Conservation (phyloP, 2,888 invertebrate species). For the Cerastis rubricosa region DNA sequence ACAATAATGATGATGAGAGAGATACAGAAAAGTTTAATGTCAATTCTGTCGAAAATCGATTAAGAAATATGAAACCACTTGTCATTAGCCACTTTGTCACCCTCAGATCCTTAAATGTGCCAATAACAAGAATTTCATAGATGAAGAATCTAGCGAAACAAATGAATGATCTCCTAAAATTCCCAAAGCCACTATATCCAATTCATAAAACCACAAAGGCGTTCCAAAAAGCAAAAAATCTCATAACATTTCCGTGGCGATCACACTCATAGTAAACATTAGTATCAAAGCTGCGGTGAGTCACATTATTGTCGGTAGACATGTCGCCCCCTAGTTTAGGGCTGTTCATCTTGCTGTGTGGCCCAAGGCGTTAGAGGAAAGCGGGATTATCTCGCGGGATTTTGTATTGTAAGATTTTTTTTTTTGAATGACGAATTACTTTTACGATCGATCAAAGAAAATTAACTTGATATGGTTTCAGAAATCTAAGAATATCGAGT, state of each 20-base stretch:
- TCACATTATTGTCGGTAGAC: slow-evolving; percentile 76
- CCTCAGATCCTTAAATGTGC: background rate
- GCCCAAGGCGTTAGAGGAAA: slow-evolving; percentile 53
- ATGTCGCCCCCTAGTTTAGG: slow-evolving; percentile 75
- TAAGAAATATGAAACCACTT: background rate
- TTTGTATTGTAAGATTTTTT: too few species aligned
- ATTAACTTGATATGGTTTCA: background rate
- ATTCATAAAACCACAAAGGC: slow-evolving; percentile 30
- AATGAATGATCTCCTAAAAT: slow-evolving; percentile 1
- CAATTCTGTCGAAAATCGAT: background rate
- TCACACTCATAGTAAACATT: slow-evolving; percentile 69
- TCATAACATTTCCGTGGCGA: slow-evolving; percentile 59
- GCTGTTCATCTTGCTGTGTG: slow-evolving; percentile 67
- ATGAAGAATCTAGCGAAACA: background rate
- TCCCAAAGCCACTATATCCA: slow-evolving; percentile 25
- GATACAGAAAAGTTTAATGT: background rate
- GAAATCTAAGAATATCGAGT: background rate
- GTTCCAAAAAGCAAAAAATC: slow-evolving; percentile 40
- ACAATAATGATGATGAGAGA: background rate
- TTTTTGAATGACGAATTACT: too few species aligned
- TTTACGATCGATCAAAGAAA: background rate
- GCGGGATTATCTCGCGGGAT: slow-evolving; percentile 7
- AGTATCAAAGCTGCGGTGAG: slow-evolving; percentile 80
- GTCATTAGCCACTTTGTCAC: background rate
- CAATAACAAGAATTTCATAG: background rate